Evolutionary conservation across 2,888 invertebrate genomes (phyloP), one percentile per base, ranked within the genome.

Genomic region (Pollenia griseotomentosa): DNA sequence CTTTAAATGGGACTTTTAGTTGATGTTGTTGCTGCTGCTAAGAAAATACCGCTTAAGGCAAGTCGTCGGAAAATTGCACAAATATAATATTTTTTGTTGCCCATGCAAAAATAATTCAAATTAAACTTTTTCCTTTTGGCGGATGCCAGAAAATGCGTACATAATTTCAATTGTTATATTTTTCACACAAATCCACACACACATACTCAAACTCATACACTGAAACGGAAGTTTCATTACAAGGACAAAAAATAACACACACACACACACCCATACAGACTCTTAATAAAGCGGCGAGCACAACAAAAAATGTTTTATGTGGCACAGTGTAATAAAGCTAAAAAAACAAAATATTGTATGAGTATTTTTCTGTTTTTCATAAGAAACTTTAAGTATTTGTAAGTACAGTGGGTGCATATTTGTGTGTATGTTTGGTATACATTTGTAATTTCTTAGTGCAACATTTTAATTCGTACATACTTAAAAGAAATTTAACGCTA

Each of bases 71-170:
- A 83, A 84, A 84, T 84, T 82, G 80, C 84, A 82, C 51, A 81
- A 82, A 68, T 61, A 68, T 74, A 79, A 73, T 73, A 61, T 78
- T 14, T 55, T 68, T 42, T 57, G 40, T 73, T 66, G 84, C 51
- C 84, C 84, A 84, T 81, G 81, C 84, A 87, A 78, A 84, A 84
- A 84, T 87, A 87, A 84, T 84, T 87, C 87, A 87, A 87, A 87
- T 87, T 87, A 87, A 87, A 87, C 78, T 87, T 87, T 84, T 87
- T 87, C 84, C 87, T 74, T 87, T 81, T 78, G 81, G 87, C 87
- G 84, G 81, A 78, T 87, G 81, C 81, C 81, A 87, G 78, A 78
- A 84, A 87, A 87, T 87, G 87, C 87, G 84, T 87, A 84, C 87
- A 87, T 87, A 87, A 84, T 82, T 87, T 82, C 87, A 84, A 87